Percentiles rank a stretch among this genome's conserved stretches.
Conservation (phyloP, 2,797 vertebrate species). For the Chelmon rostratus region DNA sequence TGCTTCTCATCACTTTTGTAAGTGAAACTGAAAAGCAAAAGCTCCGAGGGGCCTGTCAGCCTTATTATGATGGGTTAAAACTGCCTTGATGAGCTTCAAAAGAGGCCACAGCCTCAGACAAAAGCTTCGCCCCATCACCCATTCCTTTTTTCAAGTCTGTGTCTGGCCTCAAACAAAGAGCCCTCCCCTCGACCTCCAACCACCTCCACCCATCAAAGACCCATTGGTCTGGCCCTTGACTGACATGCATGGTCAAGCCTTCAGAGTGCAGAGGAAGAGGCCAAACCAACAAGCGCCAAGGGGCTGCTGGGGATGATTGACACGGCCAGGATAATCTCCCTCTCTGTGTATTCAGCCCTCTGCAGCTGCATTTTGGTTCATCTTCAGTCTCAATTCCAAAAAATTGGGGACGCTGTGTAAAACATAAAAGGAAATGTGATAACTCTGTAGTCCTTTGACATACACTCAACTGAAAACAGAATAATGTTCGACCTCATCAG, state of each 20-base stretch:
- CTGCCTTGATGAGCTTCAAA: slow-evolving; percentile 70
- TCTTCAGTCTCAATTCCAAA: slow-evolving; percentile 5
- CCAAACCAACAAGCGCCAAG: slow-evolving; percentile 45
- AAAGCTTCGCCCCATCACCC: slow-evolving; percentile 65
- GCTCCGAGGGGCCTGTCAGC: slow-evolving; percentile 53
- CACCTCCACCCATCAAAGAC: slow-evolving; percentile 45
- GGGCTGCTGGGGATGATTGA: slow-evolving; percentile 61
- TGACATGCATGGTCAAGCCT: slow-evolving; percentile 61
- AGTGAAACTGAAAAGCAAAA: slow-evolving; percentile 66
- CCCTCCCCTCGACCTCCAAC: slow-evolving; percentile 34
- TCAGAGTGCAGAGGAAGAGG: slow-evolving; percentile 43
- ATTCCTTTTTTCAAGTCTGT: slow-evolving; percentile 54
- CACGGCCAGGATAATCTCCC: slow-evolving; percentile 54
- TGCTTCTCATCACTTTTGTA: slow-evolving; percentile 43
- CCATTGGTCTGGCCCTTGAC: slow-evolving; percentile 50
- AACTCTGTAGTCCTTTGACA: no score
- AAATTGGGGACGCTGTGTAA: no score
- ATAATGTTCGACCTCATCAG: no score
- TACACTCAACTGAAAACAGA: no score
- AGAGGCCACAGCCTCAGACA: slow-evolving; percentile 68
- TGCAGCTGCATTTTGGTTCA: slow-evolving; percentile 13
- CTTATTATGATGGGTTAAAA: slow-evolving; percentile 66
- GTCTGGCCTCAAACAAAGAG: slow-evolving; percentile 79
- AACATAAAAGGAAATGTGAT: no score
- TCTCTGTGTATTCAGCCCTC: slow-evolving; percentile 41